Evolutionary conservation across 1,140 invertebrate genomes (phyloP).

Genomic region (Grapholita molesta): DNA sequence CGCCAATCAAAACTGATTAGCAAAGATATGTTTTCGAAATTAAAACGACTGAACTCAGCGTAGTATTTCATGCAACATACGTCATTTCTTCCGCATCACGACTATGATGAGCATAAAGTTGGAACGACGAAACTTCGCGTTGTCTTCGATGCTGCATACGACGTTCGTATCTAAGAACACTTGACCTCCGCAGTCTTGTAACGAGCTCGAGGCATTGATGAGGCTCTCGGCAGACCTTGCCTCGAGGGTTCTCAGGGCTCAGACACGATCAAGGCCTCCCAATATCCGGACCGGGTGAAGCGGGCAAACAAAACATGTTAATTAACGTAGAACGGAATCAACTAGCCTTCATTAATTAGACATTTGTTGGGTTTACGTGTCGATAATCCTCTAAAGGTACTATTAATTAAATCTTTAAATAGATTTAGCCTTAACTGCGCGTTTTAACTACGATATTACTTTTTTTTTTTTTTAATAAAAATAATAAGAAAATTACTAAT

Average conservation of each 20-base stretch:
- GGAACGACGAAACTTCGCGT: not conserved
- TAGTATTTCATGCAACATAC: not conserved
- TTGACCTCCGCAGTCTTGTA: constrained; percentile 45
- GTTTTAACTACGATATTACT: no score
- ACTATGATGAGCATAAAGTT: not conserved
- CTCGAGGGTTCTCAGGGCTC: constrained; percentile 32
- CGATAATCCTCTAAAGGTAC: not conserved
- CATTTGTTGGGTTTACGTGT: not conserved
- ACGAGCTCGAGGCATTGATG: constrained; percentile 42
- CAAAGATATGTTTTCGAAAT: not conserved
- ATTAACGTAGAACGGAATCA: constrained; percentile 29
- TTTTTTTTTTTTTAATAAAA: no score
- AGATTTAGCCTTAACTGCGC: no score
- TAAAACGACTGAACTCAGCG: not conserved
- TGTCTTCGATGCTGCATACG: not conserved
- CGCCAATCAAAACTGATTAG: constrained; percentile 4
- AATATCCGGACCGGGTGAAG: not conserved
- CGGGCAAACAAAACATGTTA: constrained; percentile 29
- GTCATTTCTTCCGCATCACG: not conserved
- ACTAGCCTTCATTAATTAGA: not conserved
- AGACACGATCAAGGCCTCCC: constrained; percentile 37
- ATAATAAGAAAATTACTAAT: no score
- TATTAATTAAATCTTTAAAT: no score
- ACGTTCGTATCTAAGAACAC: constrained; percentile 22
- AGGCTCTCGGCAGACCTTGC: constrained; percentile 36